These are phyloP conservation scores for Sorex fumeus DNA, from an alignment of 2,113 vertebrate species.

Conservation along the genomic window DNA sequence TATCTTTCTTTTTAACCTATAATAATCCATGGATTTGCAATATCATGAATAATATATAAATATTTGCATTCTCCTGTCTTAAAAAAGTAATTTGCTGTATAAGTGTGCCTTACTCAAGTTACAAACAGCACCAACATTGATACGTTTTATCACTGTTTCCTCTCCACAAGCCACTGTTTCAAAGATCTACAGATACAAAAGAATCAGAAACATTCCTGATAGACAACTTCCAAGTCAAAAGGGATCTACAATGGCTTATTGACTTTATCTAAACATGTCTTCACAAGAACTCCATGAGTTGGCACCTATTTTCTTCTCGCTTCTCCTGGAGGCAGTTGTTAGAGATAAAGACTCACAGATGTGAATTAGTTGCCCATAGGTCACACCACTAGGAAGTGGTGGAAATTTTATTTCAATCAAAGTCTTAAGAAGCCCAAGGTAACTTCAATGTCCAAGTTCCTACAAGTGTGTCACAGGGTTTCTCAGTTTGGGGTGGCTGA, in stretches of 20 bases:
- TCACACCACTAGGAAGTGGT: background rate
- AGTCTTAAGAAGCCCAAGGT: background rate
- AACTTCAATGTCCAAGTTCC: background rate
- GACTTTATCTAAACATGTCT: background rate
- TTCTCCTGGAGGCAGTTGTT: background rate
- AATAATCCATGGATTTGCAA: slow-evolving; percentile 37
- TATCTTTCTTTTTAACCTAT: slow-evolving; percentile 46
- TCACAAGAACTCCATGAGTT: background rate
- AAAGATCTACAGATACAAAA: slow-evolving; percentile 31
- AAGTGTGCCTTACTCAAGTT: slow-evolving; percentile 12
- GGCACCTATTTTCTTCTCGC: background rate
- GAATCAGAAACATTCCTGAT: background rate
- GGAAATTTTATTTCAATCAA: background rate
- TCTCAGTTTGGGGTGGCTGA: background rate
- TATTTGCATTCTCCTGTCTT: slow-evolving; percentile 44
- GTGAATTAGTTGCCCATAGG: background rate
- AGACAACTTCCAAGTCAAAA: background rate
- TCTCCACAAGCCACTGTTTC: background rate
- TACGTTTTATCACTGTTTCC: background rate
- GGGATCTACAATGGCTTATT: background rate
- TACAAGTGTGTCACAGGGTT: background rate
- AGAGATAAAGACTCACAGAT: slow-evolving; percentile 30
- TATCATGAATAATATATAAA: slow-evolving; percentile 34
- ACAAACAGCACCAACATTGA: slow-evolving; percentile 19
- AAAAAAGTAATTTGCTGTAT: background rate